Conservation (phyloP, 1,140 invertebrate species). For the Diabrotica undecimpunctata region DNA sequence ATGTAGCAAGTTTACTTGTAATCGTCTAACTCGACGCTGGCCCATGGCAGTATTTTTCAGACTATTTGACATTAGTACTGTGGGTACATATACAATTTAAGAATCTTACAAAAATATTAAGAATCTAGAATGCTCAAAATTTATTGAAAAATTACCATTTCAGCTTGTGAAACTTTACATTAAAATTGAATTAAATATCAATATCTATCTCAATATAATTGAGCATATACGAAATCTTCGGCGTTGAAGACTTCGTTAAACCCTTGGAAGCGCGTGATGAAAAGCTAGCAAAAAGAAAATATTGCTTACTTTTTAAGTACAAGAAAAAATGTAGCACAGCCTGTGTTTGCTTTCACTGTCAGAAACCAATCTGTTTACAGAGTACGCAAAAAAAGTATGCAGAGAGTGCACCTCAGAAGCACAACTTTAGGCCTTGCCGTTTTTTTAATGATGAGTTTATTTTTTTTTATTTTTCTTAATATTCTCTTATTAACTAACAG, state of each 20-base stretch:
- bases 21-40: too few species aligned
- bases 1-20: too few species aligned
- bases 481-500: too few species aligned
- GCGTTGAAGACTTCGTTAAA: slow-evolving; percentile 3
- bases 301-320: slow-evolving; percentile 10
- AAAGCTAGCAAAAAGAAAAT: slow-evolving; percentile 1
- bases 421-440: background rate
- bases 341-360: background rate
- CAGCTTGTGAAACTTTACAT: slow-evolving; percentile 3
- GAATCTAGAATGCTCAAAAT: background rate
- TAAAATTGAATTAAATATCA: background rate
- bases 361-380: background rate
- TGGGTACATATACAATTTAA: too few species aligned
- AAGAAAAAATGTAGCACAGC: background rate
- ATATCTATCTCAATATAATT: slow-evolving; percentile 6
- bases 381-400: background rate
- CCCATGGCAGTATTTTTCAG: too few species aligned
- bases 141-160: slow-evolving; percentile 8
- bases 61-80: too few species aligned
- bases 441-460: background rate
- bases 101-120: too few species aligned
- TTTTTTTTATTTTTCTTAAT: background rate
- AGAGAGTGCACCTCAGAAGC: background rate
- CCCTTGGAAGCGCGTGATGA: slow-evolving; percentile 3
- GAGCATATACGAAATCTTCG: slow-evolving; percentile 13